A percentile compares a stretch with the other conserved stretches of the same genome.
Conservation (phyloP, 2,113 vertebrate species). For the Chaetodon auriga region DNA sequence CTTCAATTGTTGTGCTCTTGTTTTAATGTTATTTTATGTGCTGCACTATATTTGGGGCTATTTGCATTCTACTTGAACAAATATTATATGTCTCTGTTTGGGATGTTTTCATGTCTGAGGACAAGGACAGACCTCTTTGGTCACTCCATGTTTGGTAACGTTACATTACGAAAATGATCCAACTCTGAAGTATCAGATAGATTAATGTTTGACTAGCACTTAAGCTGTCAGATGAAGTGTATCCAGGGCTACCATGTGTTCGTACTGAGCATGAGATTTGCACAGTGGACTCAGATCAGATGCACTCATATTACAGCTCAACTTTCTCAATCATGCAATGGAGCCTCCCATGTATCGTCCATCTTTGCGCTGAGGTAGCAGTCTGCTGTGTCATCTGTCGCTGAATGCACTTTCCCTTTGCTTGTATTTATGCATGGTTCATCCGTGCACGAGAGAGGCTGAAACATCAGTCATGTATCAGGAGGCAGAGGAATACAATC, state of each 20-base stretch:
- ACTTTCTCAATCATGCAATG: neutral
- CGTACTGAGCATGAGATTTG: neutral
- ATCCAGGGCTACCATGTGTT: neutral
- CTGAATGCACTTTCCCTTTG: neutral
- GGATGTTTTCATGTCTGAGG: too few species aligned
- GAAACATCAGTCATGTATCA: neutral
- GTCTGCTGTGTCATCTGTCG: too few species aligned
- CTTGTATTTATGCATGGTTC: neutral
- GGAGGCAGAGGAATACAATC: neutral
- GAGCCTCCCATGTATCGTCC: neutral
- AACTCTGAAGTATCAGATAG: neutral
- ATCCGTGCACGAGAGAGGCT: neutral
- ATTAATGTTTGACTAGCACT: neutral
- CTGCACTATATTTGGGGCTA: too few species aligned
- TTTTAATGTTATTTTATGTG: too few species aligned
- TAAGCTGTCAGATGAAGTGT: neutral
- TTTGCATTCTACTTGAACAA: too few species aligned
- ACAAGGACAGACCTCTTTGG: too few species aligned
- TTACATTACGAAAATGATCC: neutral
- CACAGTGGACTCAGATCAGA: neutral
- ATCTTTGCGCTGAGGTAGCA: neutral
- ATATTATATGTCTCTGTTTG: too few species aligned
- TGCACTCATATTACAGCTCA: slow-evolving; percentile 5
- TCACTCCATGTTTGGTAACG: neutral
- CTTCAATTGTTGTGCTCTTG: too few species aligned